Base-by-base conservation (phyloP, 1,140 invertebrate genomes). In the Diuraphis noxia region DNA sequence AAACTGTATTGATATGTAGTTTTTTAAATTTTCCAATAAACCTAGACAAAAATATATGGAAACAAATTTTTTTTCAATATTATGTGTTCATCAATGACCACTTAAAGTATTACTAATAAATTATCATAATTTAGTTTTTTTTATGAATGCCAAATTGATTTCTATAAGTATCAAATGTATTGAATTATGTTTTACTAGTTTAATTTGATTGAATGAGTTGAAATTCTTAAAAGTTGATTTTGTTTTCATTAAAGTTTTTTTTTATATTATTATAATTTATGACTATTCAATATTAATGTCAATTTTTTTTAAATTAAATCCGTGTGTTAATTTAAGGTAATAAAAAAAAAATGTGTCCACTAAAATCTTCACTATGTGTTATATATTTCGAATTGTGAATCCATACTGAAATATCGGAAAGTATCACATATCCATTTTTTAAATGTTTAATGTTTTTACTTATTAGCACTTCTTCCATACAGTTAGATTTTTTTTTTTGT, bases 1-100 rank as follows among this genome's bases (percentile, higher is more conserved):
- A 49, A 82, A 49, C 38, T 91, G 89, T 91, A 91, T 82, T 91
- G 19, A 89, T 77, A 36, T 81, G 89, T 91, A 91, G 43, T 91
- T 82, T 90, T 91, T 72, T 34, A 40, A 79, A 91, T 91, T 91
- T 91, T 89, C 43, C 77, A 91, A 91, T 82, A 91, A 82, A 91
- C 7, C 43, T 91, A 79, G 10, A 30, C 52, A n/a, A 52, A 30
- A 23, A 88, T 17, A 36, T 88, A 87, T 23, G 1, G 36, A 25
- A 30, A 46, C 4, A 19, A 43, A 82, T 43, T 25, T n/a, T 86
- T 88, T 52, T 86, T 86, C 23, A 36, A 25, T 30, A 17, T 6
- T 36, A 86, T 38, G 25, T 52, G 23, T 86, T 85, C 17, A 13
- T 4, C 6, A 52, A 52, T 52, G 34, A 9, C 63, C 36, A 63